These are phyloP conservation scores for Hesperophylax magnus DNA, from an alignment of 1,140 invertebrate species.

Conservation along the genomic window DNA sequence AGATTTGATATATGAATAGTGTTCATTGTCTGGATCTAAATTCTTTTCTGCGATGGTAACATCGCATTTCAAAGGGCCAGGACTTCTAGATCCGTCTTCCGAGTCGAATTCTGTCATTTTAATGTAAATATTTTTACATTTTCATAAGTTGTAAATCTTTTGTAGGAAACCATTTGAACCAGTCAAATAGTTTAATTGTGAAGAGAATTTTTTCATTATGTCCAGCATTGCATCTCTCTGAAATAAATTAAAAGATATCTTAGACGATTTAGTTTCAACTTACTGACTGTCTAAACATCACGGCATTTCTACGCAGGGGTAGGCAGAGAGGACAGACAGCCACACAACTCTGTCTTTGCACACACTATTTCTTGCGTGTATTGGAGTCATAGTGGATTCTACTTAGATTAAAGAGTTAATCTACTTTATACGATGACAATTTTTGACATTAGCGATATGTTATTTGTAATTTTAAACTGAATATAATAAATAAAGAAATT, in stretches of 20 bases:
- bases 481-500: too few species aligned
- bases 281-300: too few species aligned
- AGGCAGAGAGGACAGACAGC: too few species aligned
- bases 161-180: background rate
- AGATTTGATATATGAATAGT: conserved; percentile 3
- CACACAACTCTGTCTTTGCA: too few species aligned
- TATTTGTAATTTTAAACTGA: background rate
- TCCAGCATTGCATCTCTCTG: background rate
- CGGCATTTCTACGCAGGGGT: too few species aligned
- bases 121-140: background rate
- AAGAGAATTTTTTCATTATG: background rate
- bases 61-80: background rate
- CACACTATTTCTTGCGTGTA: too few species aligned
- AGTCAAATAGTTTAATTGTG: background rate
- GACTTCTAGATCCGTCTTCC: background rate
- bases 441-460: too few species aligned
- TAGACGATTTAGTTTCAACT: too few species aligned
- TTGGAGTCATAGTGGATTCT: too few species aligned
- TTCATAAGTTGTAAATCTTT: background rate
- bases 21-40: background rate
- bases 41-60: conserved; percentile 20
- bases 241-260: background rate
- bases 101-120: too few species aligned
- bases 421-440: too few species aligned
- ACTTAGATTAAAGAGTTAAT: too few species aligned